Conservation (phyloP, 2,797 vertebrate species). For the Prunella strophiata region DNA sequence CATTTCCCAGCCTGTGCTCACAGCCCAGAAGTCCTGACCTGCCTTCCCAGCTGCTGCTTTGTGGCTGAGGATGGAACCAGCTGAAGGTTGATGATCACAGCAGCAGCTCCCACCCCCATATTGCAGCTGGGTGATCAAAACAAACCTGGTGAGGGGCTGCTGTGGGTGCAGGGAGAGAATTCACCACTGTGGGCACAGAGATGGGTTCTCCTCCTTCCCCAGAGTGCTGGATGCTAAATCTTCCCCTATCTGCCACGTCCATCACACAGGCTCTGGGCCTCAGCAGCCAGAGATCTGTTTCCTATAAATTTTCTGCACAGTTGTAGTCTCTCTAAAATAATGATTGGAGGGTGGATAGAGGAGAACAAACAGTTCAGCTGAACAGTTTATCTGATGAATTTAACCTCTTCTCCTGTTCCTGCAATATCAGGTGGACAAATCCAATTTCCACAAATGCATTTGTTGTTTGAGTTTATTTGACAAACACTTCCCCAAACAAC, state of each 20-base stretch:
- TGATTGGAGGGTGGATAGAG: slow-evolving; percentile 40
- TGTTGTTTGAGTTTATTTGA: slow-evolving; percentile 65
- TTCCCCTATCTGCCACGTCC: background rate
- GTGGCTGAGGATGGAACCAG: background rate
- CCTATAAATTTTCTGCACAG: slow-evolving; percentile 46
- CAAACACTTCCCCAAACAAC: slow-evolving; percentile 57
- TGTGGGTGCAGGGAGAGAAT: background rate
- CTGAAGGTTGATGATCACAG: background rate
- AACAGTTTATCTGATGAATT: slow-evolving; percentile 67
- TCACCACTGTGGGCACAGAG: background rate
- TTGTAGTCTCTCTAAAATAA: slow-evolving; percentile 53
- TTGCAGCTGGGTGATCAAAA: background rate
- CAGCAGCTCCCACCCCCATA: fast-evolving
- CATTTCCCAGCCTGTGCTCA: background rate
- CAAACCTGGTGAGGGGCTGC: fast-evolving
- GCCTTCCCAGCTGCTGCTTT: background rate
- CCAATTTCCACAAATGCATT: slow-evolving; percentile 66
- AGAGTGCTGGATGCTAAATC: background rate
- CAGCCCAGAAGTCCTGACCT: background rate
- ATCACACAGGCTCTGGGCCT: background rate
- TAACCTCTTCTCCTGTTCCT: slow-evolving; percentile 19
- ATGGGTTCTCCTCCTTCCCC: background rate
- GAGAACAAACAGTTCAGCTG: slow-evolving; percentile 57
- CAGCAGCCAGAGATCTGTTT: background rate
- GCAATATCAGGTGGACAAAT: slow-evolving; percentile 65